phyloP scores from a whole-genome alignment of 2,888 invertebrate species.

The Polydrusus tereticollis region DNA sequence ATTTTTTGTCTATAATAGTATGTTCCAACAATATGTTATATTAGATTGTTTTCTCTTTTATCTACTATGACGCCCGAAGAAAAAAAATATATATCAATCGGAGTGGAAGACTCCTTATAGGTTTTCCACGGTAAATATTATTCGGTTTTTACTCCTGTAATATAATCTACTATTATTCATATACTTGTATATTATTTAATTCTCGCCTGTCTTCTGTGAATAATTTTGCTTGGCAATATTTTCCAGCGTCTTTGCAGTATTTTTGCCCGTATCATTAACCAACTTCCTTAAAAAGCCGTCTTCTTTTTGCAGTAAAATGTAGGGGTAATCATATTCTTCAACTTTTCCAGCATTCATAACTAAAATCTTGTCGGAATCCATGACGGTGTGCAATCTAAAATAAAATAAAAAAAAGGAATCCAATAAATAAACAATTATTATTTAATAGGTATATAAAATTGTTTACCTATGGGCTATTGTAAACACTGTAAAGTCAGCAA shows the following conservation, averaged over 20 bases:
- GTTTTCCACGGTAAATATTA: no score
- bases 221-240: constrained; percentile 57
- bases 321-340: constrained; percentile 84
- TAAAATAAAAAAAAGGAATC: not conserved
- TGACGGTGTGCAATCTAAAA: constrained; percentile 79
- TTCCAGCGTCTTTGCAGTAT: constrained; percentile 56
- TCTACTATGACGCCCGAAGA: no score
- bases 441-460: not conserved
- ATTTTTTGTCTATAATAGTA: no score
- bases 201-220: not conserved
- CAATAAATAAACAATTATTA: not conserved
- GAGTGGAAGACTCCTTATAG: no score
- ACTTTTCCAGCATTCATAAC: constrained; percentile 86
- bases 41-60: no score
- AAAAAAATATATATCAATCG: no score
- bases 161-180: no score
- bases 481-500: constrained; percentile 83
- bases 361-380: constrained; percentile 87
- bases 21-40: no score
- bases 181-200: not conserved
- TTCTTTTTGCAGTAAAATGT: constrained; percentile 73
- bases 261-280: constrained; percentile 68
- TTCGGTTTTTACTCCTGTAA: no score
- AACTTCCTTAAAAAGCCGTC: constrained; percentile 75
- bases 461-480: constrained; percentile 83